Percentiles rank a stretch among this genome's conserved stretches.
phyloP scores from a whole-genome alignment of 37 sponge, comb jelly and placozoan species.

The Lycopodina hypogea region DNA sequence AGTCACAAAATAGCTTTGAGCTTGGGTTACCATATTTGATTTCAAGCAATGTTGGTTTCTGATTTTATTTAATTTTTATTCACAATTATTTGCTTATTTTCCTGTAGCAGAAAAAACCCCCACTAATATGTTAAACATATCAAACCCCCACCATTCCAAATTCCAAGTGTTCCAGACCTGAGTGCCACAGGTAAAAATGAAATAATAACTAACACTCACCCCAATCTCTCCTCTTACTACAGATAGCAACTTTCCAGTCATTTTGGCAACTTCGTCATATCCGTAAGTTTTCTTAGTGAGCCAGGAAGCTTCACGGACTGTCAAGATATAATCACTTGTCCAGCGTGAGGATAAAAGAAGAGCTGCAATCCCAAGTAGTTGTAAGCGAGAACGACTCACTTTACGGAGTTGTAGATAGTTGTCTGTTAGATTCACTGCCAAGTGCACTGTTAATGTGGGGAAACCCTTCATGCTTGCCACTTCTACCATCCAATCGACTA shows the following conservation, averaged over 20 bases:
- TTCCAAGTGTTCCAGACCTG: too few relatives aligned
- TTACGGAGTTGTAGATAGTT: slow-evolving; percentile 51
- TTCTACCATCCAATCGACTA: slow-evolving; percentile 88
- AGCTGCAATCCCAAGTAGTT: slow-evolving; percentile 76
- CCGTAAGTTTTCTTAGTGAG: slow-evolving; percentile 79
- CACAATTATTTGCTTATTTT: too few relatives aligned
- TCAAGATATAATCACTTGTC: slow-evolving; percentile 24
- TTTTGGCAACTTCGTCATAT: slow-evolving; percentile 79
- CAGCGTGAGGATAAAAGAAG: slow-evolving; percentile 67
- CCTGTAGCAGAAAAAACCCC: too few relatives aligned
- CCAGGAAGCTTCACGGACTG: slow-evolving; percentile 83
- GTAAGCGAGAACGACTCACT: slow-evolving; percentile 47
- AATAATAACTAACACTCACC: too few relatives aligned
- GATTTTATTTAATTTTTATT: too few relatives aligned
- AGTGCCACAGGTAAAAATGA: too few relatives aligned
- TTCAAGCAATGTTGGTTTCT: too few relatives aligned
- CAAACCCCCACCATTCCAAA: too few relatives aligned
- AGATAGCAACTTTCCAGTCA: slow-evolving; percentile 77
- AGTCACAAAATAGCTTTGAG: too few relatives aligned
- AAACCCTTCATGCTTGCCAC: slow-evolving; percentile 80
- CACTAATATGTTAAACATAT: too few relatives aligned
- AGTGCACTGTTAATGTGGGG: slow-evolving; percentile 48
- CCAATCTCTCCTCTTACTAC: slow-evolving; percentile 48
- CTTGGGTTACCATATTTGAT: too few relatives aligned
- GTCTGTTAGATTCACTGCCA: slow-evolving; percentile 65